Base-by-base conservation (phyloP, 2,797 vertebrate species). In the Intellagama lesueurii region DNA sequence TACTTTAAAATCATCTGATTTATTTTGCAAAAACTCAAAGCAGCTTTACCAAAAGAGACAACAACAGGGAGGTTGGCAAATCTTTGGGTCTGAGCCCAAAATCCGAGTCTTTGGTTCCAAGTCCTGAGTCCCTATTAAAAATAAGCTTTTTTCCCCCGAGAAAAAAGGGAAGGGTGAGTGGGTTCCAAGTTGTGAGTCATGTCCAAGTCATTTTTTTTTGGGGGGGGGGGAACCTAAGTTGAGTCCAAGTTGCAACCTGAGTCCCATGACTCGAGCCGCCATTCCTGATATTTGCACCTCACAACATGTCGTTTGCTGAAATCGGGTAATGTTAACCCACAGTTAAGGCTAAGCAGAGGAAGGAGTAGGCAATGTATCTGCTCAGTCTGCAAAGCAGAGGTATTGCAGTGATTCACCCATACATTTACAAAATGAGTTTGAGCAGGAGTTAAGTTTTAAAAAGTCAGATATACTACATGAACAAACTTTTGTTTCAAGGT, bases 401-500 rank as follows among this genome's bases (percentile, higher is more conserved):
- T 56, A 56, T 87, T 73, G 26, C 26, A 72, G 4, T 7, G n/a
- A 24, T 9, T 64, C 35, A 47, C 30, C 30, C 64, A 26, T n/a
- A 81, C 32, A 52, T 78, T 40, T 47, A 9, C 47, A 47, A 47
- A 22, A 32, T 64, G n/a, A 69, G 5, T 9, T 44, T 77, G 32
- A 44, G 77, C 11, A 84, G 2, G 28, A 6, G 56, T 79, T 78
- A 78, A 56, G 52, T 56, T 56, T 56, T 56, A 56, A 56, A 56
- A 56, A 84, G 40, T 76, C 26, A 76, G 76, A 87, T 26, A 47
- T 77, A 76, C 5, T 40, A 60, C 44, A 79, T 24, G n/a, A 85
- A 47, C 11, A 56, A 83, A 56, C 66, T 81, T 91, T 35, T 87
- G 17, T 79, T 87, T 91, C 60, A 91, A 92, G 66, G 35, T 44